Evolutionary conservation across 2,888 invertebrate genomes (phyloP), one percentile per base, ranked within the genome.

Genomic region (Nemoura dubitans): DNA sequence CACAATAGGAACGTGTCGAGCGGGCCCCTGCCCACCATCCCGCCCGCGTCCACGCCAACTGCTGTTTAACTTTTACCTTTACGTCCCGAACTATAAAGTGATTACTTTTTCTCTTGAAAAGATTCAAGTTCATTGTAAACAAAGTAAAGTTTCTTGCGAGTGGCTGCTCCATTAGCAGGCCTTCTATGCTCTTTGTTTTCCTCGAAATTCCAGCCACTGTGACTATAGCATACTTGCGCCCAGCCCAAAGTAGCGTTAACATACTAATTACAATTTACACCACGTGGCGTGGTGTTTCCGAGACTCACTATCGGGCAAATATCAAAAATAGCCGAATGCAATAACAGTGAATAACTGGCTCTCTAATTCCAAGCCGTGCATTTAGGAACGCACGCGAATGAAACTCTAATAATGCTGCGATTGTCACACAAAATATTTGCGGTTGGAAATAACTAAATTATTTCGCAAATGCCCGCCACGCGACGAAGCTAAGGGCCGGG

Each of bases 21-120:
- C 29, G 5, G 6, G 3, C 3, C 26, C n/a, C 76, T 26, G 27
- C 78, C 78, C 25, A 7, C 78, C 27, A 7, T 6, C 78, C 78
- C 25, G 14, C 16, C 78, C 25, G 14, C 29, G 26, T 78, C 27
- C 78, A 78, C 27, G 27, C 27, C 78, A 78, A 78, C 27, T 78
- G 27, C 29, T 78, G 78, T 59, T 59, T 59, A 59, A 59, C 59
- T 59, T 59, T 59, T 59, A 59, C 59, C 59, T 59, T 59, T 59
- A 14, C 59, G 59, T 59, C 59, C 59, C 59, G 59, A 59, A 59
- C 59, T 59, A 59, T 59, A 59, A 59, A 59, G 59, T 59, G 59
- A 59, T 59, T 59, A 59, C 59, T 59, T 59, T 59, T 59, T 59
- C 59, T 59, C 59, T 59, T 59, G 59, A 59, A 59, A 59, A 59